Evolutionary conservation across 2,888 invertebrate species (phyloP), one percentile per base, ranked within the genome.

Genomic region (Liopterus haemorrhoidalis): DNA sequence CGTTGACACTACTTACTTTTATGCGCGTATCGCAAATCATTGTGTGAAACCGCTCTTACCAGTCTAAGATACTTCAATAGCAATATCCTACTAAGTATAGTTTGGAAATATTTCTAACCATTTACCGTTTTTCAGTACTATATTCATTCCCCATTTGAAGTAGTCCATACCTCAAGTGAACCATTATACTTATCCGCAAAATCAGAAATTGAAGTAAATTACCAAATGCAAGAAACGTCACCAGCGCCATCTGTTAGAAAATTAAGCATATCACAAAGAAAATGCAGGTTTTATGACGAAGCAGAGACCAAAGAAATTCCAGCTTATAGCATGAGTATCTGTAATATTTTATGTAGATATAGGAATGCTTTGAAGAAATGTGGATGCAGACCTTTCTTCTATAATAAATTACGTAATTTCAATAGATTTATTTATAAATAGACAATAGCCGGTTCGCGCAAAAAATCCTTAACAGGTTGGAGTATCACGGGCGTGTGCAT

Each of bases 311-410:
- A 44, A 0, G 61, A 68, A 2, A 54, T 66, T 1, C 65, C 74
- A 60, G 71, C 74, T 0, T 79, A 77, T 59, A 78, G 77, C 54
- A 72, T 70, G 0, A 73, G 73, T 42, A 67, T 74, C 1, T 81
- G 81, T 52, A 69, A 74, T 1, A 66, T 75, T 41, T 58, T 70
- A 1, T 81, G 80, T 54, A 64, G 79, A 8, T 73, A 73, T 52
- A 61, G 63, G 19, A 49, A 75, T 5, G 72, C 75, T 0, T 43
- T 72, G 28, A 61, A 71, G 33, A 55, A 71, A 3, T 80, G 81
- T 51, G 73, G 73, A 1, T 81, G 81, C 55, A 69, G 67, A 18
- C 80, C 80, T 0, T 78, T 74, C 50, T 79, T 78, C 56, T 78
- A 79, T 51, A 70, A 71, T 39, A 72, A 72, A 53, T 70, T 73